Evolutionary conservation across 2,797 vertebrate genomes (phyloP).

Genomic region (Lates japonicus): DNA sequence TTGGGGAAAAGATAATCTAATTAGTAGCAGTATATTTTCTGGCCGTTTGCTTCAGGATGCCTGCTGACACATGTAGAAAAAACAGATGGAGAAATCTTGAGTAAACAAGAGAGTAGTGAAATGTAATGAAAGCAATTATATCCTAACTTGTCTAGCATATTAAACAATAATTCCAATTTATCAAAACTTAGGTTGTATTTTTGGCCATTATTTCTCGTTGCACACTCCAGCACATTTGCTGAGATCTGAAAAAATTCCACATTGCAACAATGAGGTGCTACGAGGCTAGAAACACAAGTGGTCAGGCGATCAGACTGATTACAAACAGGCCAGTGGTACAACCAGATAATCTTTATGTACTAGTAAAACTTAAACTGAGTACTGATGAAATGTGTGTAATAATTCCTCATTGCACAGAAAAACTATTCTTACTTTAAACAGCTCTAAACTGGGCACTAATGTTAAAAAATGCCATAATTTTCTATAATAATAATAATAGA

Average conservation of each 20-base stretch:
- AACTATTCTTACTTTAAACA: background rate
- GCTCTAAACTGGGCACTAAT: background rate
- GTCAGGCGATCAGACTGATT: background rate
- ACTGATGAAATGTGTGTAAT: background rate
- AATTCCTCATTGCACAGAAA: background rate
- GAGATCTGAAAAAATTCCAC: background rate
- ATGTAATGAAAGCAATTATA: background rate
- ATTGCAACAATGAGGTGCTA: background rate
- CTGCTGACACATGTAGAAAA: conserved; percentile 26
- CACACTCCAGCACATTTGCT: background rate
- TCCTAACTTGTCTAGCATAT: background rate
- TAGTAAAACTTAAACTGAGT: background rate
- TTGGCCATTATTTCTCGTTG: background rate
- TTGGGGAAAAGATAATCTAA: conserved; percentile 55
- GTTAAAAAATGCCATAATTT: background rate
- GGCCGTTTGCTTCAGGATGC: conserved; percentile 22
- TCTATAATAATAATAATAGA: background rate
- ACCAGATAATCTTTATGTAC: background rate
- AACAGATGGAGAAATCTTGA: conserved; percentile 28
- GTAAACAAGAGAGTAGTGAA: background rate
- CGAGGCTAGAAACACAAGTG: background rate
- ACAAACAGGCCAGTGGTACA: background rate
- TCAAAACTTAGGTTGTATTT: background rate
- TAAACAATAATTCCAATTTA: background rate
- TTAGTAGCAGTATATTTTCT: conserved; percentile 49